Percentiles rank a stretch among this genome's conserved stretches.
These are phyloP conservation scores for Drosophila affinis DNA, from an alignment of 2,888 invertebrate species.

Conservation along the genomic window DNA sequence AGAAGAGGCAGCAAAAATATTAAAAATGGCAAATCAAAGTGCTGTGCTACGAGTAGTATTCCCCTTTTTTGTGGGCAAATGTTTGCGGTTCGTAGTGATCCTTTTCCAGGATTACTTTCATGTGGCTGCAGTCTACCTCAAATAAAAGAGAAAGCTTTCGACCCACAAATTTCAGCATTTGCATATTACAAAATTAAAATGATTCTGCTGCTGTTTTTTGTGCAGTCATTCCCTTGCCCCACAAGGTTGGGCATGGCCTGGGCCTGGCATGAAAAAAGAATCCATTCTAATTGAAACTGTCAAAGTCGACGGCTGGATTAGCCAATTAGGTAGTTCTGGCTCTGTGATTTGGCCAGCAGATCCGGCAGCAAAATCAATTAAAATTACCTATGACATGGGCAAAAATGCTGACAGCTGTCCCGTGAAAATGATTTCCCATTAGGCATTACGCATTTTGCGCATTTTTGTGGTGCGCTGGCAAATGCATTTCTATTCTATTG, in stretches of 20 bases:
- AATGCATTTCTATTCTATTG: not conserved
- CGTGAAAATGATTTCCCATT: slow-evolving; percentile 1
- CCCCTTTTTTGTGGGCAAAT: slow-evolving; percentile 62
- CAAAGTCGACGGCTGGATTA: slow-evolving; percentile 59
- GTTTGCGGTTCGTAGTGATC: slow-evolving; percentile 65
- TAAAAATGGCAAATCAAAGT: slow-evolving; percentile 76
- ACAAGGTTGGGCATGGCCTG: no score
- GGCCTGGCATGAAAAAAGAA: not conserved
- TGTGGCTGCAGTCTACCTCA: slow-evolving; percentile 61
- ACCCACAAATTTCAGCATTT: slow-evolving; percentile 4
- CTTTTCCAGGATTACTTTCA: slow-evolving; percentile 72
- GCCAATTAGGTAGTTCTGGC: slow-evolving; percentile 58
- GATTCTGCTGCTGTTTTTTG: slow-evolving; percentile 16
- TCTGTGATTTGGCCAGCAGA: slow-evolving; percentile 8
- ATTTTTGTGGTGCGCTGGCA: not conserved
- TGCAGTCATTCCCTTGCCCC: not conserved
- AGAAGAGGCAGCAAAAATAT: slow-evolving; percentile 50
- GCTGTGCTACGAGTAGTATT: slow-evolving; percentile 47
- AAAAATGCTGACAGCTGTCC: slow-evolving; percentile 27
- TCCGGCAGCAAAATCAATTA: slow-evolving; percentile 55
- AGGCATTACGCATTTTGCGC: not conserved
- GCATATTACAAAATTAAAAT: slow-evolving; percentile 35
- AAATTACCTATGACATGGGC: slow-evolving; percentile 53
- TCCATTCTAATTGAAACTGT: slow-evolving; percentile 70
- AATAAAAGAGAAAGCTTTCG: slow-evolving; percentile 23